phyloP scores from a whole-genome alignment of 2,113 vertebrate genomes.

The Shinisaurus crocodilurus region DNA sequence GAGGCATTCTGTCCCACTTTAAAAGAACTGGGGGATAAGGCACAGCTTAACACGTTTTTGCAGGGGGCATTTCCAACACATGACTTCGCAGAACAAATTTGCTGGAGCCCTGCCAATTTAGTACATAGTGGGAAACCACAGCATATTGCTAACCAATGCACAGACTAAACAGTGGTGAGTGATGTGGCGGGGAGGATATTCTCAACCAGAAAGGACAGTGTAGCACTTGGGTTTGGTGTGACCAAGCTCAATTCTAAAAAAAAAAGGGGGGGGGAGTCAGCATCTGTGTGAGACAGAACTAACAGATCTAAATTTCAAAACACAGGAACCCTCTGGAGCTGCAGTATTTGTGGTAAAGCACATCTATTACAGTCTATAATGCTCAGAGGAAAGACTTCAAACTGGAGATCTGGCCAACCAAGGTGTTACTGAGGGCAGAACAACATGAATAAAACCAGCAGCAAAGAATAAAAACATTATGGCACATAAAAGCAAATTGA shows the following conservation, averaged over 20 bases:
- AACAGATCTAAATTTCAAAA: not conserved
- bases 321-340: not conserved
- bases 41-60: not conserved
- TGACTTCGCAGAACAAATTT: slow-evolving; percentile 5
- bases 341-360: not conserved
- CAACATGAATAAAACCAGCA: not conserved
- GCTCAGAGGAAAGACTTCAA: not conserved
- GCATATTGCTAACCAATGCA: not conserved
- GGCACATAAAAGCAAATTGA: no score
- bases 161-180: slow-evolving; percentile 12
- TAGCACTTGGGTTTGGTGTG: not conserved
- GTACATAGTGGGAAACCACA: not conserved
- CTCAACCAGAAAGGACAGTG: not conserved
- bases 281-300: not conserved
- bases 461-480: no score
- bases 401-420: not conserved
- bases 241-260: not conserved
- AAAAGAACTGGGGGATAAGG: slow-evolving; percentile 2
- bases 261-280: not conserved
- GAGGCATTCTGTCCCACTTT: not conserved
- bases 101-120: not conserved
- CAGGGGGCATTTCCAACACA: not conserved
- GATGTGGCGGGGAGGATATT: not conserved
- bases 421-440: no score
- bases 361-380: not conserved